Evolutionary conservation across 2,113 vertebrate species (phyloP), one percentile per base, ranked within the genome.

Genomic region (Oreotrochilus melanogaster): DNA sequence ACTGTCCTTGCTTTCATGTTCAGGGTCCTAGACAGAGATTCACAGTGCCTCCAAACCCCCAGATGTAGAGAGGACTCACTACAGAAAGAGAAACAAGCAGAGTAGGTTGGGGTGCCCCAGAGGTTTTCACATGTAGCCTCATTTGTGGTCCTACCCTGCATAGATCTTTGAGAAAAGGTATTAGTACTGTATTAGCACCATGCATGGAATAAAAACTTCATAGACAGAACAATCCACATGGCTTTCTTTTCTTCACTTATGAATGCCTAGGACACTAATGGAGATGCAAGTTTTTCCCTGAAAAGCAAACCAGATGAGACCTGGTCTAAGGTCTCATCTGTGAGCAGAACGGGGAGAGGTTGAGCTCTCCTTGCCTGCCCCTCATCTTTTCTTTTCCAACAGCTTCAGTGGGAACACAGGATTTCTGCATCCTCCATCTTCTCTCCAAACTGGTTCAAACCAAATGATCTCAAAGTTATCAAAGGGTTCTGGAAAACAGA

Each of bases 31-130:
- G 72, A 30, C 5, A 3, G 0, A 42, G 43, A 84, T 39, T 79
- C 17, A 23, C 0, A 0, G n/a, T 35, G 53, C 9, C 42, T 95
- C 24, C 19, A 25, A 72, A 65, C 3, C 18, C 10, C 22, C 4
- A 6, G 35, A 35, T 53, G 16, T 50, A 35, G 24, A 72, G 21
- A 45, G 18, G 42, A 48, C 15, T 48, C 0, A 0, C 24, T 57
- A 9, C 42, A 19, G 35, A 51, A 82, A 85, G 12, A 78, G 28
- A 27, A 81, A 19, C 16, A 51, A 39, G 66, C 31, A 43, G 65
- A 72, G 47, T 18, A 64, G 57, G 12, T 4, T 58, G n/a, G 6
- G 8, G 5, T 47, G 8, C 9, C 27, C 14, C 28, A 27, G 50
- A 65, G 30, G 21, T 66, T 91, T 78, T 45, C 64, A 50, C 42